phyloP scores from a whole-genome alignment of 2,113 vertebrate genomes.

The Rhinoptilus africanus region DNA sequence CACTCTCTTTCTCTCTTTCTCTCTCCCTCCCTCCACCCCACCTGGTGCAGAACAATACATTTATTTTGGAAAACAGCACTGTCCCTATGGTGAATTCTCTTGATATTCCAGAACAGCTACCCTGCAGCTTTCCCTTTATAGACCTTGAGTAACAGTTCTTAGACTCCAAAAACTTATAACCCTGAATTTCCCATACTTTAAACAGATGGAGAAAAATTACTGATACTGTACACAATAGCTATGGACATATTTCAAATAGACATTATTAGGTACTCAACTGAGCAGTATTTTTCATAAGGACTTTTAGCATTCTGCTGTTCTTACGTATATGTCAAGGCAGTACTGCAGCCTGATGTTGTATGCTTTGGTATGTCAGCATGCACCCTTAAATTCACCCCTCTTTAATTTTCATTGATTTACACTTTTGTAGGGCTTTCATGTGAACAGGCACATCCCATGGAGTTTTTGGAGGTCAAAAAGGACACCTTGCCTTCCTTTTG shows the following conservation, averaged over 20 bases:
- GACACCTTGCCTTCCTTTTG: background rate
- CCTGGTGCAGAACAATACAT: background rate
- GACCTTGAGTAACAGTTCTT: background rate
- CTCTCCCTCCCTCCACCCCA: fast-evolving
- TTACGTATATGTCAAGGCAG: background rate
- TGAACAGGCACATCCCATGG: background rate
- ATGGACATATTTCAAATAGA: background rate
- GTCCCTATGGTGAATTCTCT: background rate
- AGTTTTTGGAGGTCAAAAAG: background rate
- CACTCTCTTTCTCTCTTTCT: background rate
- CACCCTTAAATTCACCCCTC: background rate
- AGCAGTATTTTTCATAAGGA: background rate
- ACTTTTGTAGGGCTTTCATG: background rate
- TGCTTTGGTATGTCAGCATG: background rate
- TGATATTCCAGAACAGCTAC: background rate
- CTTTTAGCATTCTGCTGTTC: background rate
- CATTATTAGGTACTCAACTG: background rate
- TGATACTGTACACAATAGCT: background rate
- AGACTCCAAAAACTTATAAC: background rate
- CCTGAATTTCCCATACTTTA: background rate
- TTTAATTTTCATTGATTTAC: background rate
- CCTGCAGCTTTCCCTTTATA: background rate
- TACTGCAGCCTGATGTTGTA: background rate
- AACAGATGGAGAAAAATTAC: background rate
- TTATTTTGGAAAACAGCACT: background rate